Conservation (phyloP, 2,888 invertebrate species). For the Myopa tessellatipennis region DNA sequence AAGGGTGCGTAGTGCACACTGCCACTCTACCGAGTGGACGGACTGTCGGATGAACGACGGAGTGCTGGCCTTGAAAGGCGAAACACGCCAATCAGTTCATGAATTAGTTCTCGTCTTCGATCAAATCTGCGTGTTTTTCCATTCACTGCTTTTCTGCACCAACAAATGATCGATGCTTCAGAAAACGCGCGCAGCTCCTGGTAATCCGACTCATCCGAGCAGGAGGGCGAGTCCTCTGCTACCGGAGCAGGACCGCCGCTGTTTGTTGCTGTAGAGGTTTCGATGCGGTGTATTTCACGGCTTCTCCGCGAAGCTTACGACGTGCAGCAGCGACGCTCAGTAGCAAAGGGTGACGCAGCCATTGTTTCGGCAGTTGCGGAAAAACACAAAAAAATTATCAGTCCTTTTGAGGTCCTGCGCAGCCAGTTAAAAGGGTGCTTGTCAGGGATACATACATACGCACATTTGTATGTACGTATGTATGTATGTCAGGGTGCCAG, state of each 20-base stretch:
- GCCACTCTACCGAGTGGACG: no score
- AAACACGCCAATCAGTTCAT: neutral
- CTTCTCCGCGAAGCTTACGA: neutral
- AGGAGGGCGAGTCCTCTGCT: no score
- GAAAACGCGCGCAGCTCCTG: neutral
- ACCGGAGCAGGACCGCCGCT: neutral
- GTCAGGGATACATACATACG: no score
- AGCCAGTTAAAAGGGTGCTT: neutral
- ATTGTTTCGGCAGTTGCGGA: neutral
- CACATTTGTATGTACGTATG: no score
- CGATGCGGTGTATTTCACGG: slow-evolving; percentile 17
- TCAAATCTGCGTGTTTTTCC: neutral
- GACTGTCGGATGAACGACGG: neutral
- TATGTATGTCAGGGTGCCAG: no score
- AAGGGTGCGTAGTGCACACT: slow-evolving; percentile 1
- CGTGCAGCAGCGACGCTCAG: neutral
- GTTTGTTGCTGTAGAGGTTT: slow-evolving; percentile 1
- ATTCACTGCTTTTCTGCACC: neutral
- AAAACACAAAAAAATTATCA: neutral
- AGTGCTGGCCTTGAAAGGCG: slow-evolving; percentile 6
- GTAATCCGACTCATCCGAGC: neutral
- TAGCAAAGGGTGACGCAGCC: neutral
- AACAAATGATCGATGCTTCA: slow-evolving; percentile 13
- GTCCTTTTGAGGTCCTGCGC: no score
- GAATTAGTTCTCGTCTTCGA: neutral